Evolutionary conservation across 2,888 invertebrate genomes (phyloP), one percentile per base, ranked within the genome.

Genomic region (Apocheima hispidaria): DNA sequence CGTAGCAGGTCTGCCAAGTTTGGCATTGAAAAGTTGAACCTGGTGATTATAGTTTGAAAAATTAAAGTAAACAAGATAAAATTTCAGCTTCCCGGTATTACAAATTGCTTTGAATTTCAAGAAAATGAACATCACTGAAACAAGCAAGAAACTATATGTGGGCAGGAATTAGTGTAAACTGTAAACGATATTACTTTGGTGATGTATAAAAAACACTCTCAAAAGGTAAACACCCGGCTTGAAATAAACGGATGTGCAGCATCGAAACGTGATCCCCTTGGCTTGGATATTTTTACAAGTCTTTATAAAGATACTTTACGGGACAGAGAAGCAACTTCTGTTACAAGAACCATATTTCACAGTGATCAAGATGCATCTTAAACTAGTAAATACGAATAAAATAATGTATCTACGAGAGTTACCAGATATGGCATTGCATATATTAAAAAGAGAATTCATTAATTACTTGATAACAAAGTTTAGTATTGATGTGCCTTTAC

Each of bases 151-250:
- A 40, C 38, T 54, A 44, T 9, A 60, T 36, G 54, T 52, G 20
- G 21, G 55, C 40, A 30, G 38, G 23, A 20, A 61, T 56, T 44
- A 51, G 68, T 64, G 69, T 62, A 69, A 64, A 67, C 58, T 66
- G 64, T 60, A 65, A 74, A 72, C 58, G 58, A 70, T 73, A 74
- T 72, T 50, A 70, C 66, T 72, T 70, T 71, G 79, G 72, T 78
- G 78, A 80, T 75, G 75, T 76, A 73, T 73, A 76, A 73, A 75
- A 79, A 80, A 74, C 78, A 79, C 69, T 77, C 70, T 69, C 67
- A 64, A 65, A 75, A 74, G 58, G 71, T 79, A 82, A 83, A 81
- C 81, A 82, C 73, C 53, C 73, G 55, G 40, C 63, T 72, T 57
- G 69, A 74, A 77, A 78, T 76, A 78, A 79, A 77, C 77, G 73